Conservation (phyloP, 2,797 vertebrate genomes). For the Acrocephalus scirpaceus region DNA sequence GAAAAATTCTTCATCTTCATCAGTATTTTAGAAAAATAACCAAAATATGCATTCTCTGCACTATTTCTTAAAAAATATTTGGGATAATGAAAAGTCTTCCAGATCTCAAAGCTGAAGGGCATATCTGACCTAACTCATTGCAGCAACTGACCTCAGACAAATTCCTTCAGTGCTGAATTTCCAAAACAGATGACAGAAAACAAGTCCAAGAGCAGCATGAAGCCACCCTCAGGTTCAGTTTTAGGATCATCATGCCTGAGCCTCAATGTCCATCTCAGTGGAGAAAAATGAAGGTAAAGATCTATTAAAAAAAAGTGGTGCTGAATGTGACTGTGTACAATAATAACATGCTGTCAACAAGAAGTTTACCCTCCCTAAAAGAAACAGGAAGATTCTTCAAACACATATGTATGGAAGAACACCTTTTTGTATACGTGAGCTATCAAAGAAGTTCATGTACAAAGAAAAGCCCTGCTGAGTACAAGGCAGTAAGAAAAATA, state of each 20-base stretch:
- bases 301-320: background rate
- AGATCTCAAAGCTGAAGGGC: background rate
- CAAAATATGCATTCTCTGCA: background rate
- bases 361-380: background rate
- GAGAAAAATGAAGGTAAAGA: background rate
- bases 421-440: background rate
- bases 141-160: background rate
- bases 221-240: background rate
- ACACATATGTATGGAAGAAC: background rate
- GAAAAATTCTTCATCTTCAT: background rate
- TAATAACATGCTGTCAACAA: background rate
- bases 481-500: background rate
- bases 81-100: background rate
- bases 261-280: background rate
- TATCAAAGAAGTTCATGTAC: background rate
- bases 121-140: background rate
- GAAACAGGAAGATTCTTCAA: background rate
- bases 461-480: background rate
- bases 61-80: background rate
- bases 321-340: accelerated
- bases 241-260: background rate
- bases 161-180: background rate
- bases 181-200: background rate
- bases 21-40: background rate
- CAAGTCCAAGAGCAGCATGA: background rate